Conservation (phyloP, 2,113 vertebrate genomes). For the Grammatotria lemairii region DNA sequence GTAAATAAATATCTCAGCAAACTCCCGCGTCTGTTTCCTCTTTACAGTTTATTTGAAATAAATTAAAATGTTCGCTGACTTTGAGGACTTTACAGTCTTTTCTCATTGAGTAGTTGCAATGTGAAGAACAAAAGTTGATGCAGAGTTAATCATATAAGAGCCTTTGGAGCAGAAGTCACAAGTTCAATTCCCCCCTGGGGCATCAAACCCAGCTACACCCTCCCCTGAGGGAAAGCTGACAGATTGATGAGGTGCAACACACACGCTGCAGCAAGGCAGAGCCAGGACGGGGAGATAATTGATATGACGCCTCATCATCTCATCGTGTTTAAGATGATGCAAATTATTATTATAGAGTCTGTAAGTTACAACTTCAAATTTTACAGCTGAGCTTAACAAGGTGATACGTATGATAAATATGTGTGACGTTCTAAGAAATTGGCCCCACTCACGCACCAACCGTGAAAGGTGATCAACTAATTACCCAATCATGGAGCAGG, state of each 20-base stretch:
- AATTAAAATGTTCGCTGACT: neutral
- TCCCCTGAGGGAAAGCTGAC: rapidly evolving
- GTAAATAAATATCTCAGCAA: constrained; percentile 62
- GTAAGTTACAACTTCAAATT: neutral
- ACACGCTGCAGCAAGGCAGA: neutral
- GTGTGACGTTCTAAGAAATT: rapidly evolving
- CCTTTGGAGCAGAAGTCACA: rapidly evolving
- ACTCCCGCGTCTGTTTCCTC: neutral
- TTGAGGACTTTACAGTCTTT: neutral
- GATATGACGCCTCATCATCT: neutral
- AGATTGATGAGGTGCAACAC: neutral
- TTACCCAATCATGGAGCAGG: neutral
- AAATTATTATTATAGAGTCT: neutral
- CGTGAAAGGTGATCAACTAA: neutral
- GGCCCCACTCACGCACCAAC: rapidly evolving
- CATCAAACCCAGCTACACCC: neutral
- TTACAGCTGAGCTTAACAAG: neutral
- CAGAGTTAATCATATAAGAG: neutral
- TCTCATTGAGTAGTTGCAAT: rapidly evolving
- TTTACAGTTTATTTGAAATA: rapidly evolving
- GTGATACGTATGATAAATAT: rapidly evolving
- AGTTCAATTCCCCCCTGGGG: rapidly evolving
- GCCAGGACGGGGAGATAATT: rapidly evolving
- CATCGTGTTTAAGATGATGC: rapidly evolving
- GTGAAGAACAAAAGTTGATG: neutral